phyloP scores from a whole-genome alignment of 2,797 vertebrate genomes.

The Eulemur mongoz region DNA sequence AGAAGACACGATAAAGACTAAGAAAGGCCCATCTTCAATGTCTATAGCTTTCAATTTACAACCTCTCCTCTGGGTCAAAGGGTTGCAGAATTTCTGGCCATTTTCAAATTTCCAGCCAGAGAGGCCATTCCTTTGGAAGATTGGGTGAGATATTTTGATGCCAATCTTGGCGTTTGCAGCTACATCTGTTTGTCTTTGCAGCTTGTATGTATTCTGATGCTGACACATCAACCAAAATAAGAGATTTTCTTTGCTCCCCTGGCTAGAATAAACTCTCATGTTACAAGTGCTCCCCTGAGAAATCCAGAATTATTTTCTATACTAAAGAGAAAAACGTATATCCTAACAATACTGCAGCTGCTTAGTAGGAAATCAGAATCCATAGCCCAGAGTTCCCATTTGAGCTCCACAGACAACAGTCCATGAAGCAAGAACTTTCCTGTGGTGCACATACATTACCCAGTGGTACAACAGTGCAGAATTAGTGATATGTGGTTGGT shows the following conservation, averaged over 20 bases:
- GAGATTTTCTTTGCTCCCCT: background rate
- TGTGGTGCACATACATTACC: background rate
- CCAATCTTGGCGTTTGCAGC: background rate
- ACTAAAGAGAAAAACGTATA: background rate
- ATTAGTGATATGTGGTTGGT: background rate
- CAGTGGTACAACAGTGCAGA: background rate
- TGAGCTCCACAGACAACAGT: background rate
- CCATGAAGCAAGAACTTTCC: background rate
- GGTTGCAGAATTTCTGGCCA: background rate
- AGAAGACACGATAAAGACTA: background rate
- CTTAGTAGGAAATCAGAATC: background rate
- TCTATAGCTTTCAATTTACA: background rate
- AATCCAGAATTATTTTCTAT: background rate
- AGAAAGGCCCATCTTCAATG: background rate
- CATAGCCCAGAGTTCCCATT: background rate
- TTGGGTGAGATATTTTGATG: background rate
- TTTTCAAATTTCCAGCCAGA: slow-evolving; percentile 28
- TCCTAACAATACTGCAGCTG: background rate
- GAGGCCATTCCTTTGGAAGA: background rate
- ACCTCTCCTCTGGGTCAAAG: background rate
- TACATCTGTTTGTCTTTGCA: background rate
- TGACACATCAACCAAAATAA: background rate
- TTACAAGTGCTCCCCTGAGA: background rate
- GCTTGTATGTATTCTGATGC: background rate
- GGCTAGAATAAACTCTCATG: background rate